Evolutionary conservation across 2,888 invertebrate species (phyloP).

Genomic region (Keiferia lycopersicella): DNA sequence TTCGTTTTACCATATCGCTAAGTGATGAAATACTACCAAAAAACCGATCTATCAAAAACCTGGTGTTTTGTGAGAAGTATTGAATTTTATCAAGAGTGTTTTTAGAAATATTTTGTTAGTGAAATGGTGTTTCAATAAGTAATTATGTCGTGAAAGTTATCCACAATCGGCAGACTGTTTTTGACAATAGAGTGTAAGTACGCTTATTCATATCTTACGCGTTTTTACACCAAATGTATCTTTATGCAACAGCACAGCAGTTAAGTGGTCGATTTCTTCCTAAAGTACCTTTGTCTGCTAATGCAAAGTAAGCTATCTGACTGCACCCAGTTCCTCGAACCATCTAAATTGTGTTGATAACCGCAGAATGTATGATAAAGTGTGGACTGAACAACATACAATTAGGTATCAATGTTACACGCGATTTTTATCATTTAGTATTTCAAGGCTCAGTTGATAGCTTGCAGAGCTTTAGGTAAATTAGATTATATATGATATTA

Average conservation of each 20-base stretch:
- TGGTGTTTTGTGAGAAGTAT: slow-evolving; percentile 19
- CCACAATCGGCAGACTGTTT: not conserved
- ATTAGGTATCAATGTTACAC: not conserved
- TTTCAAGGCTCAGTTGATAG: not conserved
- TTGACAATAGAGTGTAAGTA: slow-evolving; percentile 7
- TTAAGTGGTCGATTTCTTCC: not conserved
- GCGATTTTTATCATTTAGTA: not conserved
- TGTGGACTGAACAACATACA: slow-evolving; percentile 1
- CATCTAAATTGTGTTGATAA: not conserved
- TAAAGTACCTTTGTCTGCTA: not conserved
- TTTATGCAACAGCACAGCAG: not conserved
- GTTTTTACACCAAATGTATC: not conserved
- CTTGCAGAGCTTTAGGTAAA: not conserved
- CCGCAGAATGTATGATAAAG: not conserved
- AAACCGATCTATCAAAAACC: not conserved
- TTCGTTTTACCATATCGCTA: not conserved
- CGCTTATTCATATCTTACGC: not conserved
- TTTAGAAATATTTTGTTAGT: slow-evolving; percentile 5
- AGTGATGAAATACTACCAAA: not conserved
- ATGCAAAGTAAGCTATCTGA: slow-evolving; percentile 6
- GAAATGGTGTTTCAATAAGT: slow-evolving; percentile 11
- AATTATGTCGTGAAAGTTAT: slow-evolving; percentile 19
- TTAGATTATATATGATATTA: too few species aligned
- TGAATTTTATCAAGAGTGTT: slow-evolving; percentile 17
- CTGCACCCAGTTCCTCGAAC: not conserved